Evolutionary conservation across 2,888 invertebrate genomes (phyloP).

Genomic region (Coenonympha arcania): DNA sequence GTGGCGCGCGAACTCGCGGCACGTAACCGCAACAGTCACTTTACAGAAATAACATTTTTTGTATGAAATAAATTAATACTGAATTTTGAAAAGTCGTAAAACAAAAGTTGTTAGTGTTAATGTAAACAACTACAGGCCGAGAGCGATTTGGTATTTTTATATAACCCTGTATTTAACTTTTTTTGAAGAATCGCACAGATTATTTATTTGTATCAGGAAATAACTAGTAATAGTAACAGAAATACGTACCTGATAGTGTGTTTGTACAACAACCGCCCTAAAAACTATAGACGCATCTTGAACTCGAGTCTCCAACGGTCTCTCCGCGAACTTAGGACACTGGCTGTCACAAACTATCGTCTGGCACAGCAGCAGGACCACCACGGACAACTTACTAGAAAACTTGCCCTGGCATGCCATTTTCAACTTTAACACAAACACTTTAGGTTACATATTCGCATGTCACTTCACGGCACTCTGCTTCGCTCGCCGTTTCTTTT

Average conservation of each 20-base stretch:
- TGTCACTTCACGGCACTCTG: slow-evolving; percentile 50
- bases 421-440: slow-evolving; percentile 37
- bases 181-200: no score
- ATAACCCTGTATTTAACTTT: no score
- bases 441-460: slow-evolving; percentile 50
- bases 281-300: slow-evolving; percentile 73
- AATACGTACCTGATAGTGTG: slow-evolving; percentile 58
- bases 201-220: no score
- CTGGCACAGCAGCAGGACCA: slow-evolving; percentile 56
- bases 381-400: slow-evolving; percentile 52
- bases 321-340: slow-evolving; percentile 70
- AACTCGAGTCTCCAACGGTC: slow-evolving; percentile 69
- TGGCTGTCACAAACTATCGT: slow-evolving; percentile 70
- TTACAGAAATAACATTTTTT: no score
- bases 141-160: no score
- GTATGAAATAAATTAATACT: no score
- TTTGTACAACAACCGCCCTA: slow-evolving; percentile 65
- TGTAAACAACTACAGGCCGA: no score
- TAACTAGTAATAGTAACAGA: no score
- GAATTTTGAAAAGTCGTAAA: no score
- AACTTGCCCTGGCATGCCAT: slow-evolving; percentile 52
- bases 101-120: no score
- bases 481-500: slow-evolving; percentile 55
- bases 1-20: no score
- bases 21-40: no score